Evolutionary conservation across 2,113 vertebrate genomes (phyloP).

Genomic region (Malurus melanocephalus): DNA sequence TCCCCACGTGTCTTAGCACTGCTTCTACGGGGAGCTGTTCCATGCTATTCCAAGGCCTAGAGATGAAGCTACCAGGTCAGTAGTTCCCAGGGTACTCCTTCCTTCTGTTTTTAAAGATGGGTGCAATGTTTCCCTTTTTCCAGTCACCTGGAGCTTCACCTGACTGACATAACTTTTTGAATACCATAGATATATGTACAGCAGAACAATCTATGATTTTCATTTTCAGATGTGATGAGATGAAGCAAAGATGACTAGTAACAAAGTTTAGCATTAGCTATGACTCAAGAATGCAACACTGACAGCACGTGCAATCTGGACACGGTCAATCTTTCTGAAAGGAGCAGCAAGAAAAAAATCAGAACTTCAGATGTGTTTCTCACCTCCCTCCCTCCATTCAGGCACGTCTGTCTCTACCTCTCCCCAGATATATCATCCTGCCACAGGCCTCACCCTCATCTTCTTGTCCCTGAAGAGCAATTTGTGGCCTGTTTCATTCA

Average conservation of each 20-base stretch:
- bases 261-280: background rate
- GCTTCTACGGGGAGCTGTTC: background rate
- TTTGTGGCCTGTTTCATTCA: constrained; percentile 92
- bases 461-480: constrained; percentile 96
- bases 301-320: background rate
- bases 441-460: constrained; percentile 78
- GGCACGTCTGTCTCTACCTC: background rate
- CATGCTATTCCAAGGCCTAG: background rate
- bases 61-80: background rate
- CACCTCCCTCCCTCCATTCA: background rate
- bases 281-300: background rate
- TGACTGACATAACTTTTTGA: background rate
- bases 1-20: background rate
- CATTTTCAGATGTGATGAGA: background rate
- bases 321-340: background rate
- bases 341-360: background rate
- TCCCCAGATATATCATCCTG: background rate
- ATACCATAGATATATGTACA: background rate
- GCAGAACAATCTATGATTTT: background rate
- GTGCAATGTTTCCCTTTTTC: background rate
- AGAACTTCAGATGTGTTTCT: background rate
- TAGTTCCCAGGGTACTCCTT: background rate
- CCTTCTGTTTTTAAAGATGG: background rate
- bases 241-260: background rate
- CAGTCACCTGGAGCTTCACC: background rate